A percentile compares a stretch with the other conserved stretches of the same genome.
phyloP scores from a whole-genome alignment of 2,797 vertebrate genomes.

The Sphenodon punctatus region DNA sequence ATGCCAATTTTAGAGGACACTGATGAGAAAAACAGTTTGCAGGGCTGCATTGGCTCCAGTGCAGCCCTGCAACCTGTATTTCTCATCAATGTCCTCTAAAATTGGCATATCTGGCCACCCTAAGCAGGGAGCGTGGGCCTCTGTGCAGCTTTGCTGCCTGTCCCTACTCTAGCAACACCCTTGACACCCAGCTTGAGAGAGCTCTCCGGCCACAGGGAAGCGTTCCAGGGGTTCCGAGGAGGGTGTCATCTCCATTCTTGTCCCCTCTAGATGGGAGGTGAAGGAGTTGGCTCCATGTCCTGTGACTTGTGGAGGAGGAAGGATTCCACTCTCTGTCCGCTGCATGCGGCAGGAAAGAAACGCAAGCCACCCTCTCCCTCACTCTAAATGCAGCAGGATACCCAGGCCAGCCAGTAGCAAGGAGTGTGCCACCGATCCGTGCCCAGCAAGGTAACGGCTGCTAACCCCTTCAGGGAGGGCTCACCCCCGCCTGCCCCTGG shows the following conservation, averaged over 20 bases:
- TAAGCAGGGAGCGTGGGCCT: no score
- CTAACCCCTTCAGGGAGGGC: neutral
- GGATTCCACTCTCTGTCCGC: neutral
- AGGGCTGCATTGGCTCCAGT: no score
- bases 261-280: slow-evolving; percentile 31
- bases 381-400: slow-evolving; percentile 21
- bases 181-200: no score
- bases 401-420: neutral
- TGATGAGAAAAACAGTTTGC: no score
- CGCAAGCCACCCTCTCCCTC: slow-evolving; percentile 4
- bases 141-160: no score
- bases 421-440: slow-evolving; percentile 13
- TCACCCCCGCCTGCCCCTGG: neutral
- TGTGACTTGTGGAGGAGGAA: slow-evolving; percentile 39
- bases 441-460: slow-evolving; percentile 15
- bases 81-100: no score
- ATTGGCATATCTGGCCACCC: no score
- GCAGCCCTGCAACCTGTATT: no score
- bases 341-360: slow-evolving; percentile 23
- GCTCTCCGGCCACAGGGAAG: no score
- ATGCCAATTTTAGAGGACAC: no score
- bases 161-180: no score
- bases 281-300: slow-evolving; percentile 3
- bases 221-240: no score
- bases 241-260: neutral